Conservation (phyloP, 2,888 invertebrate species). For the Tachina fera region DNA sequence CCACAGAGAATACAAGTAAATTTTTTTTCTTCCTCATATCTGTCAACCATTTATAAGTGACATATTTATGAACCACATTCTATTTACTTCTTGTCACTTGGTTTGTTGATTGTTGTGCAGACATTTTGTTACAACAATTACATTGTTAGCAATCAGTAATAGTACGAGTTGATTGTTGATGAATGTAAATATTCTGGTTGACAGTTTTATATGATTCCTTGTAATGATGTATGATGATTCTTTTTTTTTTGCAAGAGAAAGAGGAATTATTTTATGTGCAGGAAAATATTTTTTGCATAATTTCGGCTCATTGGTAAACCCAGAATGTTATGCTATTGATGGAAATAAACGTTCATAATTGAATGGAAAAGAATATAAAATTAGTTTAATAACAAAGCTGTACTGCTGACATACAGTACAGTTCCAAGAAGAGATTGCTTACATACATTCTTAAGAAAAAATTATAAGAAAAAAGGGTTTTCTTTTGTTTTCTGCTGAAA, state of each 20-base stretch:
- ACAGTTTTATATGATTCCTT: constrained; percentile 66
- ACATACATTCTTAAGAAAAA: too few species aligned
- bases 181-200: constrained; percentile 61
- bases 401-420: too few species aligned
- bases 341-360: background rate
- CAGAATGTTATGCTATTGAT: constrained; percentile 3
- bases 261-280: constrained; percentile 1
- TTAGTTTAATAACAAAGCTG: too few species aligned
- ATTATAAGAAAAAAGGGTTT: too few species aligned
- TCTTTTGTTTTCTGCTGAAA: too few species aligned
- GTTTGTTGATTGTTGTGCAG: constrained; percentile 36
- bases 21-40: constrained; percentile 29
- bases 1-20: background rate
- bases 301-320: constrained; percentile 1
- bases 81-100: constrained; percentile 61
- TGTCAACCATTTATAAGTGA: constrained; percentile 43
- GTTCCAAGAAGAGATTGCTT: too few species aligned
- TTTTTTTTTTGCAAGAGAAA: background rate
- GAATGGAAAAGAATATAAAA: background rate
- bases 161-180: constrained; percentile 40
- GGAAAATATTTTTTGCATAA: constrained; percentile 12
- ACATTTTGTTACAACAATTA: constrained; percentile 35
- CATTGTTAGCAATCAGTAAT: constrained; percentile 34
- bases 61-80: constrained; percentile 56
- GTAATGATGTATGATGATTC: constrained; percentile 40